Conservation (phyloP, 2,797 vertebrate genomes). For the Varecia variegata region DNA sequence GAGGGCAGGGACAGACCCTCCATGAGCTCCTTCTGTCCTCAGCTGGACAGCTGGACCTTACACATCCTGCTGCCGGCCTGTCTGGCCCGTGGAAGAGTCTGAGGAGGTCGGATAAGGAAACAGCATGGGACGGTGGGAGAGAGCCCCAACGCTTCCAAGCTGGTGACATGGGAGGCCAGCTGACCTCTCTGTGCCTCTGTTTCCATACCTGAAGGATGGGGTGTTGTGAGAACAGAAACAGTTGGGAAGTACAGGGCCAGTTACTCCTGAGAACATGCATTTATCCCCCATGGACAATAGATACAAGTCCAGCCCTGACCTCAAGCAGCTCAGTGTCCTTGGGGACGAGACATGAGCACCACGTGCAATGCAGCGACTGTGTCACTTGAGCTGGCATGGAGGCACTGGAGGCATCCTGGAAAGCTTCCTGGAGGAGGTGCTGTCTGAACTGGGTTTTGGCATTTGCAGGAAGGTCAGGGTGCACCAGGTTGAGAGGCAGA, state of each 20-base stretch:
- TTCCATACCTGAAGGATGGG: not conserved
- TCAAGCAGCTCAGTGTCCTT: not conserved
- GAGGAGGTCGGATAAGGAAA: not conserved
- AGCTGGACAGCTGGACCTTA: not conserved
- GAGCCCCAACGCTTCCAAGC: not conserved
- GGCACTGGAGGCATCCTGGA: not conserved
- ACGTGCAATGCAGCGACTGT: not conserved
- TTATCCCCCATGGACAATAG: not conserved
- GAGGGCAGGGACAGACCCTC: not conserved
- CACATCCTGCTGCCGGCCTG: not conserved
- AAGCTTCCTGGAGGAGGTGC: not conserved
- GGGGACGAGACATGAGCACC: not conserved
- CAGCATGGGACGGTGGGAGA: fast-evolving
- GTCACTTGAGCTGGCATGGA: not conserved
- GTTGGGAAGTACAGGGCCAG: not conserved
- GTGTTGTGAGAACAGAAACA: not conserved
- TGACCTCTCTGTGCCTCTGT: not conserved
- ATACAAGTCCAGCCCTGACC: not conserved
- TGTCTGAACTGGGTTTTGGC: not conserved
- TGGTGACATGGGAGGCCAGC: not conserved
- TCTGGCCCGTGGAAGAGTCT: not conserved
- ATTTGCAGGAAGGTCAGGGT: not conserved
- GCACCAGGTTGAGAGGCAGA: not conserved
- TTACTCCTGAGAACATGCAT: not conserved
- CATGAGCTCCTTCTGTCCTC: not conserved